Conservation (phyloP, 1,140 invertebrate genomes). For the Zaprionus taronus region DNA sequence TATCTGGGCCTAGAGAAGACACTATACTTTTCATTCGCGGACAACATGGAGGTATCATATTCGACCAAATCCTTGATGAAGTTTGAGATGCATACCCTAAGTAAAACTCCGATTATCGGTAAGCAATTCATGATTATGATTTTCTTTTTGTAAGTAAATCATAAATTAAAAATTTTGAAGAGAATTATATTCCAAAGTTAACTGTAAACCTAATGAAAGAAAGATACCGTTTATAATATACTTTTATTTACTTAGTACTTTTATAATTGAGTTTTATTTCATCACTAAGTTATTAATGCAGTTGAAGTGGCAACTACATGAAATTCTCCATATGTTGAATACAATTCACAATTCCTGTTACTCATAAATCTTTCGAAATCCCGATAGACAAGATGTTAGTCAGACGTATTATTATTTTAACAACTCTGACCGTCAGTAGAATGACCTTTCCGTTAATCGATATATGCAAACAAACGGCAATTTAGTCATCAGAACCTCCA, state of each 20-base stretch:
- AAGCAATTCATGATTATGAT: background rate
- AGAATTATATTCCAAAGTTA: background rate
- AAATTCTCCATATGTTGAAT: no score
- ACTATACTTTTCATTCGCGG: no score
- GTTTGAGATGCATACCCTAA: no score
- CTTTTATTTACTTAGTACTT: no score
- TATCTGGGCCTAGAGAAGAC: no score
- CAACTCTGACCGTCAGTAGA: background rate
- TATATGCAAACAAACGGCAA: background rate
- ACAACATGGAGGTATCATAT: no score
- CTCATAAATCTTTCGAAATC: background rate
- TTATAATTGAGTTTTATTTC: no score
- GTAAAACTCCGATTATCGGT: background rate
- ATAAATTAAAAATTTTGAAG: background rate
- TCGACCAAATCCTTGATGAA: no score
- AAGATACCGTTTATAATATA: no score
- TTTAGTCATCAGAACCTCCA: background rate
- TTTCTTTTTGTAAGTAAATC: background rate
- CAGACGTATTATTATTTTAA: background rate
- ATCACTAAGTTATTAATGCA: no score
- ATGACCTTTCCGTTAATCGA: conserved; percentile 23
- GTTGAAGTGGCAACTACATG: no score
- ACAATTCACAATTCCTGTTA: background rate
- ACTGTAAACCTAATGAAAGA: no score
- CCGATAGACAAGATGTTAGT: background rate